Conservation (phyloP, 2,113 vertebrate species). For the Pterocles gutturalis region DNA sequence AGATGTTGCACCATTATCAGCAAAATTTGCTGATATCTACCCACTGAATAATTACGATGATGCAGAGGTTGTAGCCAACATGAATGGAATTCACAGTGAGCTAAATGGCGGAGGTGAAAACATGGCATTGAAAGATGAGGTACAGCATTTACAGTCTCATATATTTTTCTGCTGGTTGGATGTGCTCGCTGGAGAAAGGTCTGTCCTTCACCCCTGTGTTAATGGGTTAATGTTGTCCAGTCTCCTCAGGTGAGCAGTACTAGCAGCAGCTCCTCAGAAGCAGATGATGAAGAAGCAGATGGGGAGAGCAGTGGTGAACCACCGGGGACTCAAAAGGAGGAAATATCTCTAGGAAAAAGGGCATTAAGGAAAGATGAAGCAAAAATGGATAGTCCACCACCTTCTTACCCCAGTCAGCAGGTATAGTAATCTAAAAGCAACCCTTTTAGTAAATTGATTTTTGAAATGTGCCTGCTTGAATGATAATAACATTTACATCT, state of each 20-base stretch:
- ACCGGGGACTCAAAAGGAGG: slow-evolving; percentile 78
- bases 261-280: slow-evolving; percentile 94
- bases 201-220: not conserved
- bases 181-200: not conserved
- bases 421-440: slow-evolving; percentile 57
- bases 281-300: slow-evolving; percentile 91
- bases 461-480: not conserved
- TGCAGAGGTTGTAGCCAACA: slow-evolving; percentile 81
- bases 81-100: slow-evolving; percentile 89
- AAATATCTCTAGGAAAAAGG: slow-evolving; percentile 76
- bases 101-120: slow-evolving; percentile 87
- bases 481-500: not conserved
- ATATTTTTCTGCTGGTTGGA: not conserved
- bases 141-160: slow-evolving; percentile 28
- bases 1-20: slow-evolving; percentile 88
- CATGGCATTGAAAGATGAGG: slow-evolving; percentile 87
- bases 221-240: slow-evolving; percentile 58
- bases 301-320: slow-evolving; percentile 84
- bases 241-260: slow-evolving; percentile 90
- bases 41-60: slow-evolving; percentile 88
- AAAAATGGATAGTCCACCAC: slow-evolving; percentile 82
- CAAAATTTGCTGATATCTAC: slow-evolving; percentile 91
- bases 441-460: not conserved
- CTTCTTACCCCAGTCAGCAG: slow-evolving; percentile 85
- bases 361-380: slow-evolving; percentile 68